Conservation (phyloP, 2,888 invertebrate genomes). For the Dicycla oo region DNA sequence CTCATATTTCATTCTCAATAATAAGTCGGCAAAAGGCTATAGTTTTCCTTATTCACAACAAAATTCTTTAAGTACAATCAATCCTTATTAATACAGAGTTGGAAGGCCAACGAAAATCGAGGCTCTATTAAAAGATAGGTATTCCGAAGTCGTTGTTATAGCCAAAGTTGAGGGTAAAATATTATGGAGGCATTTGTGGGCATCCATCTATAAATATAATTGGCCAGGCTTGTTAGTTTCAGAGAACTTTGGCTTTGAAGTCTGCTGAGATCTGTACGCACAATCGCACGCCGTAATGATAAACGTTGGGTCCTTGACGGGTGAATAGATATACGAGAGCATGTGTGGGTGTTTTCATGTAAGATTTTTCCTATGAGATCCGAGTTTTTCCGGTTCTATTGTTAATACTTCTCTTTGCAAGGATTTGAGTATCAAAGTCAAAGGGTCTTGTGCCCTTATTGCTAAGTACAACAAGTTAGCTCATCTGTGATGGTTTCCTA, state of each 20-base stretch:
- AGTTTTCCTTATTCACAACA: slow-evolving; percentile 39
- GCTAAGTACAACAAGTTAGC: slow-evolving; percentile 39
- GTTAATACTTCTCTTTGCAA: slow-evolving; percentile 33
- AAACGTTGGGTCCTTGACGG: slow-evolving; percentile 38
- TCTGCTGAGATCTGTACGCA: slow-evolving; percentile 58
- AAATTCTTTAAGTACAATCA: slow-evolving; percentile 33
- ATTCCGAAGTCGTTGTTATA: slow-evolving; percentile 65
- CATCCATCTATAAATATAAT: slow-evolving; percentile 87
- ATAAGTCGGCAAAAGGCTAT: slow-evolving; percentile 14
- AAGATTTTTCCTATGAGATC: slow-evolving; percentile 41
- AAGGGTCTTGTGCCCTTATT: slow-evolving; percentile 26
- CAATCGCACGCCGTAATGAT: slow-evolving; percentile 65
- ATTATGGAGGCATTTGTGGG: slow-evolving; percentile 72
- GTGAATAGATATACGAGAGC: slow-evolving; percentile 40
- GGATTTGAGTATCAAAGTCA: slow-evolving; percentile 36
- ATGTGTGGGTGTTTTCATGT: slow-evolving; percentile 42
- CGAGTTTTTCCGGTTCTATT: slow-evolving; percentile 33
- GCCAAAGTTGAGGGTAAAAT: slow-evolving; percentile 66
- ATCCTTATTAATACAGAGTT: slow-evolving; percentile 31
- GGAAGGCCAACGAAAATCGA: slow-evolving; percentile 11
- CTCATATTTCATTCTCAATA: slow-evolving; percentile 23
- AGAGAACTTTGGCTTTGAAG: slow-evolving; percentile 81
- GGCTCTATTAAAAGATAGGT: slow-evolving; percentile 63
- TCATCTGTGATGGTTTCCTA: not conserved
- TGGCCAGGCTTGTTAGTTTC: slow-evolving; percentile 80